Base-by-base conservation (phyloP, 2,888 invertebrate genomes). In the Mythimna lalbum region DNA sequence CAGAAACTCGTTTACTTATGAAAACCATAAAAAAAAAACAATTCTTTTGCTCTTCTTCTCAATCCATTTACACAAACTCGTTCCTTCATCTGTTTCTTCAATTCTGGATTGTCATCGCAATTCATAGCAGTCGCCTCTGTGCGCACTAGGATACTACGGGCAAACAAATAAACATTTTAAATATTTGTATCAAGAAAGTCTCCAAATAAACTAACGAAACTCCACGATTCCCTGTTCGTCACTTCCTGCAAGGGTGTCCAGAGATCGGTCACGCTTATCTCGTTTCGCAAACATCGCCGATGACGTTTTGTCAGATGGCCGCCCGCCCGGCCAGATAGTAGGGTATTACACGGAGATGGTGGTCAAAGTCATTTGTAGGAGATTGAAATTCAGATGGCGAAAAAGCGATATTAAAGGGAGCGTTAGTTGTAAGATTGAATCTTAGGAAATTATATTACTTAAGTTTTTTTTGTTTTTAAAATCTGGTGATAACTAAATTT, bases 241-340 rank as follows among this genome's bases (percentile, higher is more conserved):
- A 85, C 83, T 87, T 90, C 89, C 89, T 88, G 87, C 72, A 80
- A 87, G 90, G 90, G 90, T 83, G 90, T 86, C 86, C 89, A 86
- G 82, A 91, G 92, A 92, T 92, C 89, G 90, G 91, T 92, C 92
- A 91, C 90, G 91, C 92, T 92, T 91, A 93, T 93, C 93, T 92
- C 84, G 79, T 84, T 83, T 80, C 87, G 91, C 89, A 93, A 93
- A 93, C 93, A 93, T 91, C 77, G 85, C 85, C 85, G 89, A 87
- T 89, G 91, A 91, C 88, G 89, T 87, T 77, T 78, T 72, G 89
- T 86, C 90, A 88, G 89, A 89, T 90, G 81, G 87, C 71, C 83
- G 82, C 78, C 76, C 80, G 81, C 86, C 71, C 83, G 81, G 79
- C 76, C 80, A 87, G 88, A 87, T 87, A 84, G 73, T 73, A 82